Conservation (phyloP, 2,888 invertebrate genomes). For the Hemithea aestivaria region DNA sequence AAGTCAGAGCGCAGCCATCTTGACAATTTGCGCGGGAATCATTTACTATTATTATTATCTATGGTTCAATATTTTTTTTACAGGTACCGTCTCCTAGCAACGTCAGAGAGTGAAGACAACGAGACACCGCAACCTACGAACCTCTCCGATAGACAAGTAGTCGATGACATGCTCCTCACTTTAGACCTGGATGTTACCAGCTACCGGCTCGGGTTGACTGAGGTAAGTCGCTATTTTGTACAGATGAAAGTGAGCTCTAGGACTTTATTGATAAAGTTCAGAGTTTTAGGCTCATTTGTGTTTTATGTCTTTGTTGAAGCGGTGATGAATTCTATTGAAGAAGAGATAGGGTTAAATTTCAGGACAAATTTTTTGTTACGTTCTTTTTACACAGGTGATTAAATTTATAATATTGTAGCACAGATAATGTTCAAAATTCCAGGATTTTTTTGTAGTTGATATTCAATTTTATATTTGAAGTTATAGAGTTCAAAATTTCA, state of each 20-base stretch:
- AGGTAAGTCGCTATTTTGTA: constrained; percentile 82
- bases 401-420: too few species aligned
- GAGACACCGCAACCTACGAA: constrained; percentile 44
- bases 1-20: too few species aligned
- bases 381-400: too few species aligned
- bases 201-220: constrained; percentile 94
- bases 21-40: too few species aligned
- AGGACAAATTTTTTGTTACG: too few species aligned
- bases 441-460: too few species aligned
- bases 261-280: neutral
- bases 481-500: too few species aligned
- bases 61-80: constrained; percentile 19
- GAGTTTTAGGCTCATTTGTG: neutral
- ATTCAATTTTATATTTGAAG: too few species aligned
- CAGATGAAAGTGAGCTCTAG: neutral
- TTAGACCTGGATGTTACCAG: constrained; percentile 91
- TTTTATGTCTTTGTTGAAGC: neutral
- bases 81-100: constrained; percentile 75
- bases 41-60: too few species aligned
- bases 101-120: constrained; percentile 53
- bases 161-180: constrained; percentile 89
- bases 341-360: too few species aligned
- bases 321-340: neutral
- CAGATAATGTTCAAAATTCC: too few species aligned
- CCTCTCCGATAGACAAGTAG: constrained; percentile 81